phyloP scores from a whole-genome alignment of 1,140 invertebrate species.

The Oryzaephilus surinamensis region DNA sequence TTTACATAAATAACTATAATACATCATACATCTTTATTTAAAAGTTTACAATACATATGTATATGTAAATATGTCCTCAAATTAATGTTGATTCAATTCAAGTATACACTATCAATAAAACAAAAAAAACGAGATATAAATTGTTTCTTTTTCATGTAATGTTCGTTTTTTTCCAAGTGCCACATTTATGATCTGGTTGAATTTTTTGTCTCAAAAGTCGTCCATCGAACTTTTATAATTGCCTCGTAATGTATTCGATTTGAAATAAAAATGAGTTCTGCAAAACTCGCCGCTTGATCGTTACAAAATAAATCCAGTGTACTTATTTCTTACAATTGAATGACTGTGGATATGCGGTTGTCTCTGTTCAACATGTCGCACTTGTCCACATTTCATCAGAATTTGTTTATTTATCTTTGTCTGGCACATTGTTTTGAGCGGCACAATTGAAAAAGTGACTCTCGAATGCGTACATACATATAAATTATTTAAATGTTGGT shows the following conservation, averaged over 20 bases:
- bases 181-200: too few species aligned
- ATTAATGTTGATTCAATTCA: too few species aligned
- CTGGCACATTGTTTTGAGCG: conserved; percentile 25
- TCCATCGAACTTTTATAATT: conserved; percentile 9
- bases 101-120: too few species aligned
- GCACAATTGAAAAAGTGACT: conserved; percentile 33
- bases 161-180: too few species aligned
- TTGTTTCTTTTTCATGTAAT: too few species aligned
- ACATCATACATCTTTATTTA: too few species aligned
- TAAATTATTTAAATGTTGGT: conserved; percentile 36
- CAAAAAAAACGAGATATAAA: too few species aligned
- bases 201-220: conserved; percentile 6
- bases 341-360: conserved; percentile 5
- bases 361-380: conserved; percentile 14
- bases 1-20: too few species aligned
- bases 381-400: conserved; percentile 21
- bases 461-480: conserved; percentile 34
- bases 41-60: too few species aligned
- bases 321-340: conserved; percentile 19
- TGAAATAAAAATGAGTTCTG: conserved; percentile 14
- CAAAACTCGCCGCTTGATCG: conserved; percentile 16
- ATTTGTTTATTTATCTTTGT: conserved; percentile 21
- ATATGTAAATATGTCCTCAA: too few species aligned
- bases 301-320: conserved; percentile 15
- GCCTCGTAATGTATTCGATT: conserved; percentile 13